Percentiles rank a stretch among this genome's conserved stretches.
Evolutionary conservation across 1,140 invertebrate species (phyloP).

Genomic region (Teleogryllus occipitalis): DNA sequence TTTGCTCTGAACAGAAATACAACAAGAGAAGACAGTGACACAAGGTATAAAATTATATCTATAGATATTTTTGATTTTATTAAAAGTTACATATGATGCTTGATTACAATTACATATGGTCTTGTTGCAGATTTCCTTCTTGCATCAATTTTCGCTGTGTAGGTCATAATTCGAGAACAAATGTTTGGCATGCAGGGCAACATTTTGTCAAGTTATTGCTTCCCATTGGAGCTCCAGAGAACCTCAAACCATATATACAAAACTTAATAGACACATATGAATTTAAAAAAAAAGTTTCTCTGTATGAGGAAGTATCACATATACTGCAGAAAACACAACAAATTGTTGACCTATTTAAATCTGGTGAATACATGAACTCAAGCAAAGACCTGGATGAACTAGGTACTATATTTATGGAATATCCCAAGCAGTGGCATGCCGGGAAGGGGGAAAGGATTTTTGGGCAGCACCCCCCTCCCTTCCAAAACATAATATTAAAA

Average conservation of each 20-base stretch:
- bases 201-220: constrained; percentile 39
- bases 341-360: constrained; percentile 31
- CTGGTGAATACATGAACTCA: constrained; percentile 32
- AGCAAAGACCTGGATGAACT: background rate
- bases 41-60: too few species aligned
- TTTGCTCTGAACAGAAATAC: too few species aligned
- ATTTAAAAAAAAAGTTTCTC: constrained; percentile 24
- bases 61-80: too few species aligned
- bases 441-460: background rate
- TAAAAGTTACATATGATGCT: background rate
- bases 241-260: constrained; percentile 30
- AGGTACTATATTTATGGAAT: background rate
- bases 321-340: constrained; percentile 32
- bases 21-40: too few species aligned
- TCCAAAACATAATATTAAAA: background rate
- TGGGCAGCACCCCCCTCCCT: background rate
- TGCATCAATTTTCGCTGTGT: constrained; percentile 30
- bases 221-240: constrained; percentile 36
- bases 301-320: constrained; percentile 30
- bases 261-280: constrained; percentile 32
- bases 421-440: background rate
- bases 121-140: background rate
- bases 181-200: constrained; percentile 38
- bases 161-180: constrained; percentile 39
- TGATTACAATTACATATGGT: background rate